Base-by-base conservation (phyloP, 2,113 vertebrate species). In the Hemichromis elongatus region DNA sequence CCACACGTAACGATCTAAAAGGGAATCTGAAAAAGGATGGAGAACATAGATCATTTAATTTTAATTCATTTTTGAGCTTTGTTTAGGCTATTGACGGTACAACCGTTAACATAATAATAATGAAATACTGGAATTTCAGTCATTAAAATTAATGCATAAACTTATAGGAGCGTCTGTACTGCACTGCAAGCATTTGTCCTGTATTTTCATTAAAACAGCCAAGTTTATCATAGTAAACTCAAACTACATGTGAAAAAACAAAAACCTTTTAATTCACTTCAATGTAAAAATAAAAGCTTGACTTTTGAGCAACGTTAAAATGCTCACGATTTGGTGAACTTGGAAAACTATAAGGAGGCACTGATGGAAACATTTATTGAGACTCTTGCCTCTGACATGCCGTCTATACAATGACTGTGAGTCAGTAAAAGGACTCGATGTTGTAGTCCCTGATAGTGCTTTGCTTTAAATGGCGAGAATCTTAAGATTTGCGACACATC, bases 61-160 rank as follows among this genome's bases (percentile, higher is more conserved):
- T 40, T 21, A 37, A 66, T 13, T 40, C 0, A 9, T 66, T 40
- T 66, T 40, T 21, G 21, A 40, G 0, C 10, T 13, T 66, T 40
- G n/a, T 66, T 66, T 21, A 21, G 7, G 3, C 6, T 63, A 21
- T 66, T 21, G 4, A 66, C 61, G 8, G 30, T 37, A 37, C 19
- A 13, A 0, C 11, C 33, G 37, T 66, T 21, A 37, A 1, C 11
- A 66, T 35, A 21, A 66, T 35, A 21, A 66, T 21, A 37, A 5
- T 37, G 30, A 61, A 61, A 61, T 61, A n/a, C 0, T 35, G 18
- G 56, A 59, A 59, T 59, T 33, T 59, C 56, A 19, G 57, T 66
- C 33, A n/a, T 19, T 66, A 66, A 21, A 66, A 37, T n/a, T 4
- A 37, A 66, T 21, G 19, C 33, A 37, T 5, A 66, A 33, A 1